Base-by-base conservation (phyloP, 2,113 vertebrate species). In the Elachura formosa region DNA sequence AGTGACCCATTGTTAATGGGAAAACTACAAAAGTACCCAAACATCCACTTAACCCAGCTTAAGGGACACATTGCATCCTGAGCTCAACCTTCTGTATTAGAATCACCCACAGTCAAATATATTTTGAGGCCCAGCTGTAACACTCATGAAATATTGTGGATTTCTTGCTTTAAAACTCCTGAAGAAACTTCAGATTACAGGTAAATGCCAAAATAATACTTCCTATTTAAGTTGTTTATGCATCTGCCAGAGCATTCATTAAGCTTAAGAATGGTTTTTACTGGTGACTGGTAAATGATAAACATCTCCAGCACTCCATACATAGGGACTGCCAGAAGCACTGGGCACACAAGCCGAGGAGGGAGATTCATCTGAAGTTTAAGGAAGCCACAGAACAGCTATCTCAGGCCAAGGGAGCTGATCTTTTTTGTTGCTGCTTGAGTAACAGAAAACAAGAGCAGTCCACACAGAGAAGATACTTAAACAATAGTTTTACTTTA, bases 381-480 rank as follows among this genome's bases (percentile, higher is more conserved):
- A 84, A 81, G 5, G 45, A 94, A 73, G 33, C 73, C 77, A 87
- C 69, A 72, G 45, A 92, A 59, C 61, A 79, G n/a, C 51, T 84
- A 68, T 33, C 49, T 79, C 33, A 12, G 62, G 52, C 49, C 49
- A 72, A 68, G 14, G 8, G 11, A 92, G 55, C 11, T 4, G 25
- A 80, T 28, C 23, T 62, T 1, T 11, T 49, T 31, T 43, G 2
- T 24, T 61, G 33, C 16, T 67, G 15, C 34, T 22, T 34, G 17
- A 73, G 10, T 29, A 66, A 48, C 9, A 81, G 43, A 84, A 67
- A 68, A 18, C 9, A 72, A 76, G 45, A 66, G 6, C 11, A 33
- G 10, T 9, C 25, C 45, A 18, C 6, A 24, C 5, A 9, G 3
- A 0, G 1, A 64, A 87, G 8, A 49, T 1, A 10, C 12, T 58